Evolutionary conservation across 2,113 vertebrate species (phyloP).

Genomic region (Ictalurus punctatus): DNA sequence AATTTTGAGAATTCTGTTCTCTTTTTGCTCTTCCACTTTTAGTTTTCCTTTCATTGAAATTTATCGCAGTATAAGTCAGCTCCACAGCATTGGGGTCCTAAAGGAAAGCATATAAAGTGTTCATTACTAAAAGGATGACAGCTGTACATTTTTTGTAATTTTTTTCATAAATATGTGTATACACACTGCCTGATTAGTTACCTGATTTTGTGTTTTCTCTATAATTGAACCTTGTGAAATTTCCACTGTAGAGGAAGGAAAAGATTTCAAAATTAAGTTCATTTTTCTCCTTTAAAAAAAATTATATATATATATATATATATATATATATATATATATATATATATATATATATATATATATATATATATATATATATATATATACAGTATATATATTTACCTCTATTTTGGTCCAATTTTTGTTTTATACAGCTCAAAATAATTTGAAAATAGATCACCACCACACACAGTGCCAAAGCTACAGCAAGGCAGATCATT

Average conservation of each 20-base stretch:
- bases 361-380: too few species aligned
- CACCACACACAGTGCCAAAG: conserved; percentile 22
- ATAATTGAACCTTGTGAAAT: background rate
- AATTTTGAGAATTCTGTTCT: background rate
- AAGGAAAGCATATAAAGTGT: background rate
- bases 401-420: background rate
- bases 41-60: background rate
- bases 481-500: conserved; percentile 9
- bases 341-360: too few species aligned
- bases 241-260: background rate
- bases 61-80: background rate
- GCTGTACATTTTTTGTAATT: too few species aligned
- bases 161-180: background rate
- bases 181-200: background rate
- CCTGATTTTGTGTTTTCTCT: background rate
- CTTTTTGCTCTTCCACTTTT: background rate
- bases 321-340: too few species aligned
- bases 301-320: too few species aligned
- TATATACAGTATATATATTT: background rate
- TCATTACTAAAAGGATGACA: background rate
- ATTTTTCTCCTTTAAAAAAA: too few species aligned
- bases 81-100: background rate
- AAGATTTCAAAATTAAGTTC: background rate
- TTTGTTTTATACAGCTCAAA: background rate
- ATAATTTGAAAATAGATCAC: background rate